Base-by-base conservation (phyloP, 2,888 invertebrate genomes). In the Papilio elwesi region DNA sequence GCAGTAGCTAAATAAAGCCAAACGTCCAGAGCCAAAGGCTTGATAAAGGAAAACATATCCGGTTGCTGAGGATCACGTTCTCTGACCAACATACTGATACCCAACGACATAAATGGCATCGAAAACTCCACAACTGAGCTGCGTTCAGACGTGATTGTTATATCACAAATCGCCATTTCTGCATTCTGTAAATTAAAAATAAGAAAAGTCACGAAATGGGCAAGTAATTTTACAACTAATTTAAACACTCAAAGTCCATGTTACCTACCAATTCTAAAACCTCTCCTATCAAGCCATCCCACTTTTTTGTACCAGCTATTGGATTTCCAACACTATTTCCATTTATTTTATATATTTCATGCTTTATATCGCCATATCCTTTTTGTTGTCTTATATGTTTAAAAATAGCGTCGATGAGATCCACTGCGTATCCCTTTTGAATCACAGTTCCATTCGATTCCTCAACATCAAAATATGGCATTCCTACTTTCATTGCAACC, bases 91-190 rank as follows among this genome's bases (percentile, higher is more conserved):
- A 98, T 97, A 80, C 98, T 97, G 76, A 98, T 98, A 55, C 97
- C 98, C 76, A 99, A 91, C 77, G 97, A 97, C 98, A 99, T 99
- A 87, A 99, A 99, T 0, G 99, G 99, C 90, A 97, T 97, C 0
- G 98, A 98, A 88, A 99, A 99, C 85, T 98, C 98, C 0, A 98
- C 97, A 12, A 96, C 97, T 72, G 95, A 95, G 77, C 98, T 96
- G 62, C 99, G 94, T 66, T 97, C 96, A 81, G 97, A 97, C 5
- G 98, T 99, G 69, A 99, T 99, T 4, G 99, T 99, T 77, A 99
- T 91, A 84, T 99, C 99, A 78, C 98, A 98, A 47, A 99, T 96
- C 0, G 97, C 99, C 76, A 99, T 94, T 85, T 98, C 98, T 0
- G 98, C 98, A 94, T 96, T 97, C 98, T 98, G 90, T 53, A 95